Base-by-base conservation (phyloP, 53 echinoderm and acorn worm species). In the Zoroaster sp. region DNA sequence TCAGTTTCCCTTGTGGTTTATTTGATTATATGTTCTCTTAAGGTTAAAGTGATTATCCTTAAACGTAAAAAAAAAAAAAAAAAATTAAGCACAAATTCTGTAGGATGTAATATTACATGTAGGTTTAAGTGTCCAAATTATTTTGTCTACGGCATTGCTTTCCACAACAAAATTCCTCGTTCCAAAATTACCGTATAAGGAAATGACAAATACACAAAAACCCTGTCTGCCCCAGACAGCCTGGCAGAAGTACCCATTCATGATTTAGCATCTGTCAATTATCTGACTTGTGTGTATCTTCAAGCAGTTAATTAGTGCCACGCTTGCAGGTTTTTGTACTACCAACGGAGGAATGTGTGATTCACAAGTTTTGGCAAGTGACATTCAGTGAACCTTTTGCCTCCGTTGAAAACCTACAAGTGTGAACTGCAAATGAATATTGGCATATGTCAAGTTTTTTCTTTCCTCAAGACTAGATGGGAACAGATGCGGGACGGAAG, bases 221-320 rank as follows among this genome's bases (percentile, higher is more conserved):
- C 35, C 78, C 10, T 15, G 63, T n/a, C 38, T 31, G 13, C 15
- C n/a, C 17, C 0, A 66, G 2, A 43, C 44, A 44, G 44, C 20
- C 28, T 59, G 63, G 28, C 63, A 28, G 63, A 59, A 28, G 42
- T 54, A n/a, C 42, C 11, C 66, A 66, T 81, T 81, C 81, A 81
- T 81, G 81, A 55, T 81, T 81, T 81, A 66, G 43, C 55, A 37
- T 66, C 81, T 81, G 81, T 81, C 81, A 81, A 81, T 81, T 81
- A 81, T 41, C 66, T 18, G 43, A 38, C 42, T 67, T 43, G 78
- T 81, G 68, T 81, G 45, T 81, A 81, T 81, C 66, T 81, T 66
- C 66, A 66, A 17, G 68, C 42, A 31, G 81, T 81, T 81, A 81
- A 81, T 81, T 81, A 81, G 81, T 67, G 44, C 81, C 66, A 67